Percentiles rank a stretch among this genome's conserved stretches.
Conservation (phyloP, 2,797 vertebrate genomes). For the Sebastes kiyomatsui region DNA sequence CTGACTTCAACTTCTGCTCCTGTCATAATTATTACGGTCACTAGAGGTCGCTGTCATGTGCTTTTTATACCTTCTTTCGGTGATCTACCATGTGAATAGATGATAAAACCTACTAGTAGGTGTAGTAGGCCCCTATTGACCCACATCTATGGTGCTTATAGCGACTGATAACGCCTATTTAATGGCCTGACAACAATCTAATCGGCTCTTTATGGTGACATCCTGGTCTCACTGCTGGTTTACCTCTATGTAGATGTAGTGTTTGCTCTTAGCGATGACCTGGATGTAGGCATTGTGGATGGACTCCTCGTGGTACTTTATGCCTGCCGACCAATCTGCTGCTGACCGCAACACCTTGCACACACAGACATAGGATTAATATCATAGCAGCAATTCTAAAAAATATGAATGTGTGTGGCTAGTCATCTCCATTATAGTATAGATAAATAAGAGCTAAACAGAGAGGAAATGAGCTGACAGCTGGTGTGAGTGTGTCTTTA, state of each 20-base stretch:
- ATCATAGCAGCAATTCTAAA: background rate
- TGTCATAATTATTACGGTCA: too few relatives aligned
- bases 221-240: background rate
- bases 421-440: background rate
- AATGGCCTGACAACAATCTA: too few relatives aligned
- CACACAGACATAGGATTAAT: background rate
- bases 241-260: constrained; percentile 91
- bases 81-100: too few relatives aligned
- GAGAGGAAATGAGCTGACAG: background rate
- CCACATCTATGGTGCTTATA: too few relatives aligned
- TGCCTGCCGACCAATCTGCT: constrained; percentile 96
- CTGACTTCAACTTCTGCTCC: too few relatives aligned
- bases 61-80: too few relatives aligned
- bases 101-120: too few relatives aligned
- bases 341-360: constrained; percentile 91
- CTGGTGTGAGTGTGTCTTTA: background rate
- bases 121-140: too few relatives aligned
- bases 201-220: background rate
- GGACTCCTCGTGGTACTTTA: constrained; percentile 97
- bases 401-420: too few relatives aligned
- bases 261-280: constrained; percentile 93
- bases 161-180: too few relatives aligned
- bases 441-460: background rate
- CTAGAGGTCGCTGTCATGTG: too few relatives aligned
- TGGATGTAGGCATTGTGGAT: constrained; percentile 92